A percentile compares a stretch with the other conserved stretches of the same genome.
Conservation (phyloP, 2,797 vertebrate genomes). For the Acropternis orthonyx region DNA sequence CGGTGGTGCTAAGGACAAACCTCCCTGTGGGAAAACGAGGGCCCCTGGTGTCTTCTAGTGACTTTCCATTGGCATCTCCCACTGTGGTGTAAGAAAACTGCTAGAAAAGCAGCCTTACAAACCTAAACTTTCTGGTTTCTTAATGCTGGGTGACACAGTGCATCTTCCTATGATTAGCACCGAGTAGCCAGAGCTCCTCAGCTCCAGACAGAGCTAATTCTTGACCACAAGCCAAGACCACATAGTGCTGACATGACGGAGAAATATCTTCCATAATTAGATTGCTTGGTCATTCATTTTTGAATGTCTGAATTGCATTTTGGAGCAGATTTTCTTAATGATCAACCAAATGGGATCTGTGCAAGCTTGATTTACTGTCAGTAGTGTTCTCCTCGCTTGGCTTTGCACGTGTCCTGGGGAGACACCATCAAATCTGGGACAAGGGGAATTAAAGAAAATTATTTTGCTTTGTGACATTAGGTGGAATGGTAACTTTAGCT, state of each 20-base stretch:
- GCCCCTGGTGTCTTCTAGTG: not conserved
- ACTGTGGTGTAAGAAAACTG: not conserved
- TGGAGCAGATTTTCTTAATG: constrained; percentile 33
- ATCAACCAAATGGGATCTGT: constrained; percentile 11
- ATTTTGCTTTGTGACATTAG: not conserved
- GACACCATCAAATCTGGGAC: not conserved
- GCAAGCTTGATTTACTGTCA: not conserved
- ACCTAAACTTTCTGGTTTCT: not conserved
- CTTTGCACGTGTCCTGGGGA: not conserved
- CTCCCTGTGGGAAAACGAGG: not conserved
- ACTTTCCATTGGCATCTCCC: not conserved
- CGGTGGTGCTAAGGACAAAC: not conserved
- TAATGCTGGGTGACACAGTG: not conserved
- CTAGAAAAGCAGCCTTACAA: not conserved
- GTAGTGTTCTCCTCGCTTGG: not conserved
- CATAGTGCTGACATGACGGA: constrained; percentile 67
- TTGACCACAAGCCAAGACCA: constrained; percentile 53
- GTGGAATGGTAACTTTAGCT: not conserved
- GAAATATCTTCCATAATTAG: constrained; percentile 69
- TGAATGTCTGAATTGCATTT: constrained; percentile 54
- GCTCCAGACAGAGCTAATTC: constrained; percentile 60
- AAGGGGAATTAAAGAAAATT: not conserved
- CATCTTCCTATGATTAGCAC: constrained; percentile 4
- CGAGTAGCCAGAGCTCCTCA: constrained; percentile 9
- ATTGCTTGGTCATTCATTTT: constrained; percentile 67